These are phyloP conservation scores for Crematogaster levior DNA, from an alignment of 2,888 invertebrate genomes.

Conservation along the genomic window DNA sequence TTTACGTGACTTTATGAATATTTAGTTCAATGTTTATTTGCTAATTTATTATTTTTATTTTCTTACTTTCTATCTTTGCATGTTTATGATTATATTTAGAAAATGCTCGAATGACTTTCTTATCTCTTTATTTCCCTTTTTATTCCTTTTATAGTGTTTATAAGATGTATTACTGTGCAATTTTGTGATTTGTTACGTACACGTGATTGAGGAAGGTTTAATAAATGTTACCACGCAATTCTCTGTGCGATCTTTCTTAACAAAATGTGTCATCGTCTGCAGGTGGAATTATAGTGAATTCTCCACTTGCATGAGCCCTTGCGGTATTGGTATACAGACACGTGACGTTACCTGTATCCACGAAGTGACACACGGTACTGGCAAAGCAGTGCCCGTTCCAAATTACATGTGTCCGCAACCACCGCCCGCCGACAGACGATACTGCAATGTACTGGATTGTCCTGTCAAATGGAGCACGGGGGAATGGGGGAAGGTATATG, in stretches of 20 bases:
- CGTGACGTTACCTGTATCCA: conserved; percentile 96
- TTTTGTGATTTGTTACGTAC: neutral
- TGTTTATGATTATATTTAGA: neutral
- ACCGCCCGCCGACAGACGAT: conserved; percentile 94
- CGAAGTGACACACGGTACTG: conserved; percentile 94
- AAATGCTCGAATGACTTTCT: neutral
- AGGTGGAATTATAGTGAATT: conserved; percentile 96
- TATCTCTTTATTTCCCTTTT: no score
- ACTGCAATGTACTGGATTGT: conserved; percentile 97
- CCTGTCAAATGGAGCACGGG: conserved; percentile 95
- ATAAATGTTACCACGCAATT: neutral
- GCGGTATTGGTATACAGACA: conserved; percentile 97
- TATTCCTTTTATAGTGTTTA: no score
- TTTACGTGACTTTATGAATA: neutral
- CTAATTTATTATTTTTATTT: neutral
- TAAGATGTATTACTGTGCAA: neutral
- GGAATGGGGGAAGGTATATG: conserved; percentile 92
- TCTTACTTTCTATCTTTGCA: neutral
- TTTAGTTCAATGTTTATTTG: neutral
- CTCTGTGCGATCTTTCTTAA: conserved; percentile 11
- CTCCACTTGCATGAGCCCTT: conserved; percentile 95
- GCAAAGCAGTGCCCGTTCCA: conserved; percentile 96
- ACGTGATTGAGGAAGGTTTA: neutral
- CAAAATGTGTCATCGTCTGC: conserved; percentile 56
- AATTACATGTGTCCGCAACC: conserved; percentile 97